These are phyloP conservation scores for Phasianus colchicus DNA, from an alignment of 2,113 vertebrate species.

Conservation along the genomic window DNA sequence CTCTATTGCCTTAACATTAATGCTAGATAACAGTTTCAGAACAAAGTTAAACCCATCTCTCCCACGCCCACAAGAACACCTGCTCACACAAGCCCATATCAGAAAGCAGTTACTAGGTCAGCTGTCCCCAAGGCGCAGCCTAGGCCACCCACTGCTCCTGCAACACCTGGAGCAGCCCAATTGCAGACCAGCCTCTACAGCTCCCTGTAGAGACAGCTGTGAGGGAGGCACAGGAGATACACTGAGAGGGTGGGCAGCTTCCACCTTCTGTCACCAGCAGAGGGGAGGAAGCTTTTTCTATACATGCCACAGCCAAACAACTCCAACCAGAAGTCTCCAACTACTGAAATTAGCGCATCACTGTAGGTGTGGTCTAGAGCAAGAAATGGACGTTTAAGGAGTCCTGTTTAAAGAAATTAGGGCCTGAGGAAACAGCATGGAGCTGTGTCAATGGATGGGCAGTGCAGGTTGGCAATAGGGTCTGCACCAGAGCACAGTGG, in stretches of 20 bases:
- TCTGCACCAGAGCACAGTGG: neutral
- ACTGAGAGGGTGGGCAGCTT: neutral
- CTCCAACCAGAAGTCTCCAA: neutral
- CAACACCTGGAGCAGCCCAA: neutral
- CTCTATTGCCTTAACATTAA: neutral
- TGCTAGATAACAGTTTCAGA: neutral
- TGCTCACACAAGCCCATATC: no score
- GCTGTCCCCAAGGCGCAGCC: no score
- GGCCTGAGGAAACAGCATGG: neutral
- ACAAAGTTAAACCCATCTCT: neutral
- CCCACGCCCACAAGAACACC: neutral
- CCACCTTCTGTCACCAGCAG: neutral
- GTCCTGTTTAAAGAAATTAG: neutral
- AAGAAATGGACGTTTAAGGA: neutral
- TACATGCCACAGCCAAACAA: neutral
- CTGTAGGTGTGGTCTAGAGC: neutral
- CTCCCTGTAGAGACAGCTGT: neutral
- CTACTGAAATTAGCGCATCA: neutral
- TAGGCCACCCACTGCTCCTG: neutral
- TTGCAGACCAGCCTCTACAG: neutral
- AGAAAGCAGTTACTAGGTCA: neutral
- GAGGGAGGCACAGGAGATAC: neutral
- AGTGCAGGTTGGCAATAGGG: neutral
- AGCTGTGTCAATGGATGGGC: neutral
- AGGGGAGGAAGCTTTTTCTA: fast-evolving